These are phyloP conservation scores for Orchesellides sinensis DNA, from an alignment of 2,888 invertebrate genomes.

Conservation along the genomic window DNA sequence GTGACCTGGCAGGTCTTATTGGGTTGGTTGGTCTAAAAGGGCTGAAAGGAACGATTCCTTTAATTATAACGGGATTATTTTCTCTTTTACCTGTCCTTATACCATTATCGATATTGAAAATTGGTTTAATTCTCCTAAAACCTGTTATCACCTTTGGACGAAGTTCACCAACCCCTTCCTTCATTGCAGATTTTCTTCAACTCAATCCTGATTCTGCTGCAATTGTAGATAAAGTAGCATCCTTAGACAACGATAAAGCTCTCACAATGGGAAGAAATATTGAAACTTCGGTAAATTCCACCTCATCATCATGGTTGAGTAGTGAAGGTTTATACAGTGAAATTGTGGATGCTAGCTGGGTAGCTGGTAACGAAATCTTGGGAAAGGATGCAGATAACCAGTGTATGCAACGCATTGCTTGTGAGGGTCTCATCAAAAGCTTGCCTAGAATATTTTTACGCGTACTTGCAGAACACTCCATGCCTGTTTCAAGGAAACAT, in stretches of 20 bases:
- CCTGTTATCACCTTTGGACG: conserved; percentile 16
- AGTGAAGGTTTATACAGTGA: background rate
- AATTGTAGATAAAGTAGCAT: background rate
- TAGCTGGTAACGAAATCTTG: conserved; percentile 1
- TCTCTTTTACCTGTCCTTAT: conserved; percentile 10
- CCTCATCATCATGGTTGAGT: background rate
- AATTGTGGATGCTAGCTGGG: background rate
- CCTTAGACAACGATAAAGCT: background rate
- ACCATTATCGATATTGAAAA: background rate
- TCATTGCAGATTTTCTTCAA: too few species aligned
- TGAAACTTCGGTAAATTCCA: background rate
- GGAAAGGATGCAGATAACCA: conserved; percentile 25
- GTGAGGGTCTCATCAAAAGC: conserved; percentile 43
- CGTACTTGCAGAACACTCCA: conserved; percentile 10
- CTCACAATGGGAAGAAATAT: too few species aligned
- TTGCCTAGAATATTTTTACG: conserved; percentile 49
- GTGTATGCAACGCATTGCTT: conserved; percentile 54
- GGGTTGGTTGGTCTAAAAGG: conserved; percentile 36
- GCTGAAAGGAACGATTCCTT: conserved; percentile 24
- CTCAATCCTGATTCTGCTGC: background rate
- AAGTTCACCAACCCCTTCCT: too few species aligned
- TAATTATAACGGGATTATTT: background rate
- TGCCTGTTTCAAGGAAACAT: background rate
- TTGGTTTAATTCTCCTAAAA: conserved; percentile 12
- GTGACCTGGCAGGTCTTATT: conserved; percentile 29